Conservation (phyloP, 2,888 invertebrate species). For the Polydrusus cervinus region DNA sequence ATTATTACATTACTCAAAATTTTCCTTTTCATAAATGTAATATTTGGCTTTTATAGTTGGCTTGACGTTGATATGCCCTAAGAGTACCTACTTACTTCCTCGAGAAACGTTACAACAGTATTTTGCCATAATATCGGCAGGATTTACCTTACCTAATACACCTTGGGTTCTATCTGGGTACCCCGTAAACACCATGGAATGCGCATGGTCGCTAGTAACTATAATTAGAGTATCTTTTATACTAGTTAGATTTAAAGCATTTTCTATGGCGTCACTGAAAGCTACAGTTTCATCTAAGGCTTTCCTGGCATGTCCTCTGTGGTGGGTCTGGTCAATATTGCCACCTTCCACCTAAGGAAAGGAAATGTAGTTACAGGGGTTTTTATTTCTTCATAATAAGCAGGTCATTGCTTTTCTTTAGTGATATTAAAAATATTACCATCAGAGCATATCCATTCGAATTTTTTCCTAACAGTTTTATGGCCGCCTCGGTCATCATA, state of each 20-base stretch:
- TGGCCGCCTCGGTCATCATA: slow-evolving; percentile 86
- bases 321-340: slow-evolving; percentile 90
- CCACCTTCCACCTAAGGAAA: slow-evolving; percentile 84
- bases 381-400: not conserved
- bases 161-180: slow-evolving; percentile 81
- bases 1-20: too few relatives aligned
- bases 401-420: too few relatives aligned
- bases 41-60: too few relatives aligned
- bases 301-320: slow-evolving; percentile 83
- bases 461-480: slow-evolving; percentile 79
- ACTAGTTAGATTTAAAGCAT: slow-evolving; percentile 76
- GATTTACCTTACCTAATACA: slow-evolving; percentile 83
- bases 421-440: slow-evolving; percentile 70
- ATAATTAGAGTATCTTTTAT: slow-evolving; percentile 80
- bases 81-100: too few relatives aligned
- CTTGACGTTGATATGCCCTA: too few relatives aligned
- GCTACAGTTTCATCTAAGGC: slow-evolving; percentile 87
- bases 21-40: too few relatives aligned
- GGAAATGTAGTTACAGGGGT: too few relatives aligned
- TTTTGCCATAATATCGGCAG: too few relatives aligned
- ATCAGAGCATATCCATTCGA: slow-evolving; percentile 83
- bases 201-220: slow-evolving; percentile 90
- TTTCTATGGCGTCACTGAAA: slow-evolving; percentile 84
- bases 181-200: slow-evolving; percentile 85
- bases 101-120: too few relatives aligned